phyloP scores from a whole-genome alignment of 2,113 vertebrate species.

The Sceloporus tristichus region DNA sequence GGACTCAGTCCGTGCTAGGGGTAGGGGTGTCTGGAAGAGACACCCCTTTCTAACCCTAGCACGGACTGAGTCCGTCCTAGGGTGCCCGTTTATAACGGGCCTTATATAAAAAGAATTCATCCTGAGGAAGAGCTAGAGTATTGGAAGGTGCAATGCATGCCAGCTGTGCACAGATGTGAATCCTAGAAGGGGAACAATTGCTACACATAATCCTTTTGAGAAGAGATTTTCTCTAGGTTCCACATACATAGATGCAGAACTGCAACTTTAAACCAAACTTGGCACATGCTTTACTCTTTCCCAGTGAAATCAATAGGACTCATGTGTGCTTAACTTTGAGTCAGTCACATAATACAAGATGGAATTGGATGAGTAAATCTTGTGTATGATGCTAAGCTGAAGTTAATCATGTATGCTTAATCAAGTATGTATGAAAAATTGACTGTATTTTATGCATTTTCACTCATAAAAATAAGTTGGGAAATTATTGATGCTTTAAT shows the following conservation, averaged over 20 bases:
- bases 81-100: too few relatives aligned
- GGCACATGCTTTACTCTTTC: background rate
- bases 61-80: too few relatives aligned
- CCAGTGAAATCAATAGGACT: background rate
- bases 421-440: accelerated
- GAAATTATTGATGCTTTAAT: background rate
- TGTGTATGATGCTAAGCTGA: background rate
- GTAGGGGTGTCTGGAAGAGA: too few relatives aligned
- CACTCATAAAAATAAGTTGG: background rate
- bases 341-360: background rate
- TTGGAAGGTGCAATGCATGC: background rate
- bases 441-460: constrained; percentile 23
- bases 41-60: too few relatives aligned
- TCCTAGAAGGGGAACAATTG: background rate
- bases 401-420: background rate
- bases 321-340: background rate
- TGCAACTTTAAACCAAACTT: background rate
- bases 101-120: background rate
- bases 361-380: background rate
- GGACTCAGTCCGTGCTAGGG: too few relatives aligned
- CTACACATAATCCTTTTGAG: background rate
- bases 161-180: background rate
- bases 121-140: background rate
- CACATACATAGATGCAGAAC: background rate
- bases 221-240: background rate